Evolutionary conservation across 2,797 vertebrate species (phyloP).

Genomic region (Liasis olivaceus): DNA sequence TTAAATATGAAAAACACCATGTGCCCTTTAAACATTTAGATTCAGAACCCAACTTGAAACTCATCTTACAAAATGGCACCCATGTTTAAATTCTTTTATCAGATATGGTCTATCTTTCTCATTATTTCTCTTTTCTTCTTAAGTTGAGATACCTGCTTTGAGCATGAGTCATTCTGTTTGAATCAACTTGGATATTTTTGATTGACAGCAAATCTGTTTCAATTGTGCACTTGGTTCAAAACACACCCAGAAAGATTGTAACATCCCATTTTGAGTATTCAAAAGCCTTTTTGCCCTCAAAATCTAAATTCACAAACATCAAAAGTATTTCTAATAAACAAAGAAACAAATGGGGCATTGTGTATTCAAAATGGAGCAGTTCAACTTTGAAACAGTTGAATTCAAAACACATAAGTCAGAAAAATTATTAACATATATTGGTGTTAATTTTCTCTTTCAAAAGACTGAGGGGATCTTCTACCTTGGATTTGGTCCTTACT

Average conservation of each 20-base stretch:
- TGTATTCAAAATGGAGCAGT: background rate
- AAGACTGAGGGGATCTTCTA: background rate
- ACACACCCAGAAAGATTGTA: background rate
- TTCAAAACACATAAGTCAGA: background rate
- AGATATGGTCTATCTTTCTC: background rate
- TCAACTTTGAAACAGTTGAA: background rate
- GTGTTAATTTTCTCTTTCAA: background rate
- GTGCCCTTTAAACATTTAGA: background rate
- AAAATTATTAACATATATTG: background rate
- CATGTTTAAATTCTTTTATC: background rate
- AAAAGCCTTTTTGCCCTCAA: background rate
- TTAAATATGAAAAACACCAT: background rate
- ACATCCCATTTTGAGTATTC: background rate
- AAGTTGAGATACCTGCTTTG: background rate
- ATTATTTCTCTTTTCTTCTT: background rate
- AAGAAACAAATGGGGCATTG: background rate
- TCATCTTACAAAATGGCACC: background rate
- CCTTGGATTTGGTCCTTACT: background rate
- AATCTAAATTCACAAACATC: background rate
- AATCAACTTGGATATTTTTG: background rate
- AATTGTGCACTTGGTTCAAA: background rate
- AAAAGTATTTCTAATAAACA: background rate
- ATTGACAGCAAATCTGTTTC: background rate
- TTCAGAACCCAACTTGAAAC: background rate
- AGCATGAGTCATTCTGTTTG: background rate